Evolutionary conservation across 2,113 vertebrate genomes (phyloP).

Genomic region (Zosterops borbonicus): DNA sequence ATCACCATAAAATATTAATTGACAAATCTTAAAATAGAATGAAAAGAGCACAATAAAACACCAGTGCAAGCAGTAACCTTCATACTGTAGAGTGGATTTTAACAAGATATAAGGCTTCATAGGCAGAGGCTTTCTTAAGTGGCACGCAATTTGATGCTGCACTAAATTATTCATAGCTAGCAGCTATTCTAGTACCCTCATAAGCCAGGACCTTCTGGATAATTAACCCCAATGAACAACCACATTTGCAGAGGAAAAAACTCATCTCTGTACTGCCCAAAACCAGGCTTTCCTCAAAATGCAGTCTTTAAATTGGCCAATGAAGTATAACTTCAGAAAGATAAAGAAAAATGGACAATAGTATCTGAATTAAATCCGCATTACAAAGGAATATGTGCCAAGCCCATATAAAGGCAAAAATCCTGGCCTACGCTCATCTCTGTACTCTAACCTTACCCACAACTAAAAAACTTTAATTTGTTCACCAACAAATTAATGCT

Average conservation of each 20-base stretch:
- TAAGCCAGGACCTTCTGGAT: constrained; percentile 27
- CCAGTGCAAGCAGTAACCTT: background rate
- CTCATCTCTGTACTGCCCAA: background rate
- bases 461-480: background rate
- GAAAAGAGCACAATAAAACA: background rate
- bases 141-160: background rate
- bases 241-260: background rate
- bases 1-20: background rate
- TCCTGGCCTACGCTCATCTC: background rate
- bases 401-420: background rate
- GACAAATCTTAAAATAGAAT: background rate
- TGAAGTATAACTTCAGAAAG: background rate
- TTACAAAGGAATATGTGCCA: background rate
- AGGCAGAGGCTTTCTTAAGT: constrained; percentile 16
- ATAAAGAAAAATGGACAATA: background rate
- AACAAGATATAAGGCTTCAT: background rate
- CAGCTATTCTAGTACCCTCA: constrained; percentile 16
- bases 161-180: constrained; percentile 67
- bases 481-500: background rate
- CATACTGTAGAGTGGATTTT: background rate
- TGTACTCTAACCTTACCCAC: background rate
- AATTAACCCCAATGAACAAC: constrained; percentile 9
- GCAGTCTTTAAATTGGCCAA: background rate
- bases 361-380: background rate
- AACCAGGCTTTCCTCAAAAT: background rate